Percentiles rank a stretch among this genome's conserved stretches.
Evolutionary conservation across 2,113 vertebrate genomes (phyloP).

Genomic region (Siniperca chuatsi): DNA sequence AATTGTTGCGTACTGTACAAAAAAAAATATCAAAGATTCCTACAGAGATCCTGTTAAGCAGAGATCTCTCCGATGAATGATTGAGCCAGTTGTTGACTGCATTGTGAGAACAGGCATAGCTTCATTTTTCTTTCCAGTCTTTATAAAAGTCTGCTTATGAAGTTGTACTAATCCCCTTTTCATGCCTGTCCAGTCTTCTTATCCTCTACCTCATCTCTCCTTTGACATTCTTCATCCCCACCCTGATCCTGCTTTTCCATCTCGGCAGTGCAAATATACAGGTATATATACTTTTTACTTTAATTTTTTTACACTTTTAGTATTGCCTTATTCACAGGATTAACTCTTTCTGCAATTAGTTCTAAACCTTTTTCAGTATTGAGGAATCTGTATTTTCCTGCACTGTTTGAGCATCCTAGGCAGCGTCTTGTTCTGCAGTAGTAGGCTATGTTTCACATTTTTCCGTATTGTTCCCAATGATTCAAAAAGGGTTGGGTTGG

Average conservation of each 20-base stretch:
- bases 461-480: not conserved
- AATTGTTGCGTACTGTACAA: not conserved
- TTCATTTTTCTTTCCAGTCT: not conserved
- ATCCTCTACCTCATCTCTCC: slow-evolving; percentile 14
- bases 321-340: not conserved
- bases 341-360: not conserved
- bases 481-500: not conserved
- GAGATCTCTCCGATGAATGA: not conserved
- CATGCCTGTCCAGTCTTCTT: slow-evolving; percentile 4
- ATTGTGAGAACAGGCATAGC: not conserved
- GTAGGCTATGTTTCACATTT: not conserved
- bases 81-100: not conserved
- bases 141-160: not conserved
- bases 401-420: not conserved
- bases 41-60: not conserved
- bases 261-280: not conserved
- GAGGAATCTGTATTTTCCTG: not conserved
- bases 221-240: slow-evolving; percentile 4
- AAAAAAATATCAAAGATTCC: not conserved
- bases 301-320: no score
- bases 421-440: not conserved
- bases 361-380: not conserved
- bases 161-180: slow-evolving; percentile 4
- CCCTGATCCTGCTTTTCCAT: not conserved
- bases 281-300: no score